Evolutionary conservation across 2,113 vertebrate genomes (phyloP).

Genomic region (Pterocles orientalis): DNA sequence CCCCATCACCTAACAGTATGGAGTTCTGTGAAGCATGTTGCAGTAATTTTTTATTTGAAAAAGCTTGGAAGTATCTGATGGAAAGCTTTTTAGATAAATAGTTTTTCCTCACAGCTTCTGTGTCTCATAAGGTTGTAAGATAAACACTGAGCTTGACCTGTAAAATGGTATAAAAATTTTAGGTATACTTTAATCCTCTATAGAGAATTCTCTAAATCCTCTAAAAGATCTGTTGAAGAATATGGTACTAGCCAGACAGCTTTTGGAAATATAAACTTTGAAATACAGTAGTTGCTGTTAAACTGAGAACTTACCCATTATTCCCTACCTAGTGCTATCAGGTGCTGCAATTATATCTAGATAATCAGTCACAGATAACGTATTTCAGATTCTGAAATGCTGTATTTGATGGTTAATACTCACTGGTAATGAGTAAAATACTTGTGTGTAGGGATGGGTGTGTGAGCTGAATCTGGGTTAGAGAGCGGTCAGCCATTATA

Average conservation of each 20-base stretch:
- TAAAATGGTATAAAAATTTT: background rate
- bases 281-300: background rate
- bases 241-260: background rate
- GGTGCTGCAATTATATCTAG: background rate
- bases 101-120: background rate
- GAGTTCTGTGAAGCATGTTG: background rate
- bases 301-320: background rate
- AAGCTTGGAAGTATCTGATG: background rate
- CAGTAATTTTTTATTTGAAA: background rate
- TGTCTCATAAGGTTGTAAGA: background rate
- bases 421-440: background rate
- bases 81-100: background rate
- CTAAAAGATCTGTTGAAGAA: background rate
- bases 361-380: background rate
- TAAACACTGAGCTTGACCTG: background rate
- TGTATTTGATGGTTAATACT: background rate
- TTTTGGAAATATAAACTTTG: background rate
- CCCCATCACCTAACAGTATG: background rate
- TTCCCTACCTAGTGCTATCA: background rate
- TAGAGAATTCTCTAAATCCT: background rate
- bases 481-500: background rate
- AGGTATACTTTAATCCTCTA: background rate
- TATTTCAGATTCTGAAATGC: background rate
- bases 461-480: background rate
- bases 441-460: background rate